A percentile compares a stretch with the other conserved stretches of the same genome.
Conservation (phyloP, 2,797 vertebrate species). For the Malurus leucopterus region DNA sequence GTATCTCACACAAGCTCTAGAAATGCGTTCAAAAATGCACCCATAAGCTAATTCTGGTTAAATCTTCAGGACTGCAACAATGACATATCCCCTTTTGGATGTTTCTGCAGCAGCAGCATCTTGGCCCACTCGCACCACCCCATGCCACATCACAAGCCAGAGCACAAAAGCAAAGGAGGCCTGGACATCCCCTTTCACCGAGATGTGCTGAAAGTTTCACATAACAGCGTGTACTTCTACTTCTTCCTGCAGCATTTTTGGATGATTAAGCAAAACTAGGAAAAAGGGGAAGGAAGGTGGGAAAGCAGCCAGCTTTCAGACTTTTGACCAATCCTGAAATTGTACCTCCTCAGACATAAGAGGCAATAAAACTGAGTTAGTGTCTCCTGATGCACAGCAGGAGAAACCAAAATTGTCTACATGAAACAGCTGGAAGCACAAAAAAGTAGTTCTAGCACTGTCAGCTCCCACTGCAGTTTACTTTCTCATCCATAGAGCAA, state of each 20-base stretch:
- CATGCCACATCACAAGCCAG: neutral
- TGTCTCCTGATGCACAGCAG: conserved; percentile 3
- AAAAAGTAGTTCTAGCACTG: neutral
- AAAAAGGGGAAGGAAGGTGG: neutral
- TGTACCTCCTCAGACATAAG: neutral
- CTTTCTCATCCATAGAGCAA: neutral
- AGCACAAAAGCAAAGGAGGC: neutral
- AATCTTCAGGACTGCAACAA: neutral
- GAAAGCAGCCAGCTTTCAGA: neutral
- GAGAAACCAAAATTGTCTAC: conserved; percentile 15
- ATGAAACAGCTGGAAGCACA: conserved; percentile 1
- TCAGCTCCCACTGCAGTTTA: neutral
- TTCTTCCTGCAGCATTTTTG: neutral
- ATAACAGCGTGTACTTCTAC: neutral
- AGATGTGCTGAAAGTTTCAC: neutral
- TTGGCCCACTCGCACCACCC: neutral
- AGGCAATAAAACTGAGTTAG: conserved; percentile 12
- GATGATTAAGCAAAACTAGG: neutral
- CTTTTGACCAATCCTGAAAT: neutral
- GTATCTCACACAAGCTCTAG: neutral
- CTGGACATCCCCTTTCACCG: accelerated
- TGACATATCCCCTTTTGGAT: neutral
- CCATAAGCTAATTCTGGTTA: neutral
- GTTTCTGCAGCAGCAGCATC: neutral
- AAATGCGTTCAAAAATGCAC: neutral